These are phyloP conservation scores for Sebastiscus albofasciatus DNA, from an alignment of 2,797 vertebrate species.

Conservation along the genomic window DNA sequence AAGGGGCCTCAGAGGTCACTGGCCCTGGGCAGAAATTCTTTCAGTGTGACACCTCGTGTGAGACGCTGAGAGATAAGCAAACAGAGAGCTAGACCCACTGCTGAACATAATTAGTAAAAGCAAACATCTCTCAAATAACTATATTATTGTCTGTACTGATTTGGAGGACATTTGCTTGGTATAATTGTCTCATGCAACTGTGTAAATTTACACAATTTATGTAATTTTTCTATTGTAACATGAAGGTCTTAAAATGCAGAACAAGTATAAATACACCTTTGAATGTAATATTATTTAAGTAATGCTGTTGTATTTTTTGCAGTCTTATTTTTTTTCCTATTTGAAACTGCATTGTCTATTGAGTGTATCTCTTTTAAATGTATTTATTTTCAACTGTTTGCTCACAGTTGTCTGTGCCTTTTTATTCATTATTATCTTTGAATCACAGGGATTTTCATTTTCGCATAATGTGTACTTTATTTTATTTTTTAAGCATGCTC, in stretches of 20 bases:
- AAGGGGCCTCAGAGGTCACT: conserved; percentile 83
- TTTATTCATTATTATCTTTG: not conserved
- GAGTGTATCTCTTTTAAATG: not conserved
- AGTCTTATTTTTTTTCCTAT: not conserved
- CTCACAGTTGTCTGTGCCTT: not conserved
- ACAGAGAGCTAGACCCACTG: conserved; percentile 59
- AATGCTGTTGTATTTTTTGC: not conserved
- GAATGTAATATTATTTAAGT: not conserved
- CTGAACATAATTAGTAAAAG: conserved; percentile 70
- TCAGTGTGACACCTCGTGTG: conserved; percentile 74
- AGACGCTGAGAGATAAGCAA: conserved; percentile 71
- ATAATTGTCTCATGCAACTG: conserved; percentile 22
- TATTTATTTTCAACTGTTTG: not conserved
- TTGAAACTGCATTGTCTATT: not conserved
- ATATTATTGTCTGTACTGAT: conserved; percentile 41
- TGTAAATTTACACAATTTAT: conserved; percentile 3
- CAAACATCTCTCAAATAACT: conserved; percentile 59
- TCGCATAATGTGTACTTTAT: not conserved
- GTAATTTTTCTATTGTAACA: not conserved
- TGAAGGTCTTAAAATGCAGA: not conserved
- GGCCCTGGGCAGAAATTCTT: conserved; percentile 85
- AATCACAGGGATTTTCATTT: not conserved
- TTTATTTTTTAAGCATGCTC: conserved; percentile 18
- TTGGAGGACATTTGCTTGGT: conserved; percentile 26
- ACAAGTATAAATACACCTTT: not conserved